Base-by-base conservation (phyloP, 2,888 invertebrate species). In the Falcaria lacertinaria region DNA sequence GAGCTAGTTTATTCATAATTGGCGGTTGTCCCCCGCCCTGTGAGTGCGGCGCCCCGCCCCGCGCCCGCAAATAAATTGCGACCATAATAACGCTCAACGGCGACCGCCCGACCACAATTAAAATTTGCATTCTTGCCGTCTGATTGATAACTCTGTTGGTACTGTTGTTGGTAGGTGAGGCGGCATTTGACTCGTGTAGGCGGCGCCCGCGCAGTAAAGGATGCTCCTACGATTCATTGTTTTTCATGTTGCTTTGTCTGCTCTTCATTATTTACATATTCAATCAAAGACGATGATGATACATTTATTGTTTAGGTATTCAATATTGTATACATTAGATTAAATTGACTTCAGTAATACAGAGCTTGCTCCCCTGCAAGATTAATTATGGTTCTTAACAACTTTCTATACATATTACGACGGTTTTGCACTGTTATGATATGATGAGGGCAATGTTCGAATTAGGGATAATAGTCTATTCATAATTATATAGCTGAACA, bases 1-100 rank as follows among this genome's bases (percentile, higher is more conserved):
- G 65, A 82, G 80, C 88, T 85, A 79, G 87, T 88, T 85, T 86
- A 82, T 80, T 86, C 79, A 84, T 87, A 89, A 87, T 85, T 87
- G 82, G 73, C 76, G 73, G 79, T 76, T 75, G 70, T 71, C 71
- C 76, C 80, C 78, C 79, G 65, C 81, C 74, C 73, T 60, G 64
- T 65, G 70, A 67, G 68, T 64, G 72, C 71, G 51, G 52, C 50
- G 69, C 69, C 60, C 75, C 74, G 70, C 73, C 70, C 71, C 67
- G 68, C 62, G 57, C 56, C 61, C 57, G 68, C 66, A 72, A 79
- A 84, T 80, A 80, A 77, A 83, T 82, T 75, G 77, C 72, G 56
- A 71, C 68, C 74, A 76, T 84, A 83, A 84, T 80, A 81, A 62
- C 68, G 60, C 53, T 71, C 69, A 76, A 80, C 75, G 72, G 58